Conservation (phyloP, 2,888 invertebrate genomes). For the Lasioglossum marginatum region DNA sequence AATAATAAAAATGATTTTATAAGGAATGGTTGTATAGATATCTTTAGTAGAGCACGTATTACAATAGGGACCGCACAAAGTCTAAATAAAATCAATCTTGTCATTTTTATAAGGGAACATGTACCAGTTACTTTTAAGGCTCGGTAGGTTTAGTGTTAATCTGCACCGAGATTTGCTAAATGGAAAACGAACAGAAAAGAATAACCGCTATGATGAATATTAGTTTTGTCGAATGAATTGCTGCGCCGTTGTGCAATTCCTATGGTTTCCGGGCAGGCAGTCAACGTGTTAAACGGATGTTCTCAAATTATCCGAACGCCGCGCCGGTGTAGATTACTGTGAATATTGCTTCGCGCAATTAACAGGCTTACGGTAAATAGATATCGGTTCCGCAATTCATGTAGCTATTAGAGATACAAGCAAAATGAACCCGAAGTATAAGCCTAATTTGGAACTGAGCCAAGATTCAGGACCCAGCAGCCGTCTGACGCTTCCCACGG, state of each 20-base stretch:
- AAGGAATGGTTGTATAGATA: too few relatives aligned
- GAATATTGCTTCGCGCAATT: conserved; percentile 11
- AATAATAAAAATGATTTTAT: too few relatives aligned
- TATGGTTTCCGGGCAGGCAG: neutral
- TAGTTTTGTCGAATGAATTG: neutral
- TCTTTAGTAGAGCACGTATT: too few relatives aligned
- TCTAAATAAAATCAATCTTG: too few relatives aligned
- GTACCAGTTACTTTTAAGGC: too few relatives aligned
- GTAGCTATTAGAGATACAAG: neutral
- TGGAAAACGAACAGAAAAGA: neutral
- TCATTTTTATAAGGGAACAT: too few relatives aligned
- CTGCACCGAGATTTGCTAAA: too few relatives aligned
- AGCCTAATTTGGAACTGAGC: conserved; percentile 14
- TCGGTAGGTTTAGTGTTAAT: too few relatives aligned
- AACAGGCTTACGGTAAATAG: conserved; percentile 31
- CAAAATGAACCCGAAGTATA: conserved; percentile 34
- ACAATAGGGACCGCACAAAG: too few relatives aligned
- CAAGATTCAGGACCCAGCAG: conserved; percentile 4
- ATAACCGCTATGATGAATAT: neutral
- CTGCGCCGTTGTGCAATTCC: neutral
- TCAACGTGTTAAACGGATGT: neutral
- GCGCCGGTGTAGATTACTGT: neutral
- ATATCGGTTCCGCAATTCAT: conserved; percentile 12
- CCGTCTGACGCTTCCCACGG: conserved; percentile 23
- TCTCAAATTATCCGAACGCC: neutral